These are phyloP conservation scores for Lacerta bilineata DNA, from an alignment of 2,797 vertebrate genomes.

Conservation along the genomic window DNA sequence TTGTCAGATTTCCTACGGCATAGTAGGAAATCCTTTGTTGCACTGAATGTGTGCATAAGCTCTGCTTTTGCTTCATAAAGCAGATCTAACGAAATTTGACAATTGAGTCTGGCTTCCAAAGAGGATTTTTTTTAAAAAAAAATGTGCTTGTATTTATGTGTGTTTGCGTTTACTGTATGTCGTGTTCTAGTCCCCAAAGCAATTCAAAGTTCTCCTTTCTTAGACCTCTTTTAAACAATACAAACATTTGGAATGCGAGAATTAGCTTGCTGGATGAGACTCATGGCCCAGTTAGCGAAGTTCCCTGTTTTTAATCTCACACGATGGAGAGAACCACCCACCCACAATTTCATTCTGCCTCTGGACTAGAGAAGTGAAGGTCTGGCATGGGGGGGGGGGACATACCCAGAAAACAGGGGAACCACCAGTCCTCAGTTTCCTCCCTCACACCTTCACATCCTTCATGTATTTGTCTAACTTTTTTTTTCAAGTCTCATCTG, in stretches of 20 bases:
- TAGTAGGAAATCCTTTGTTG: constrained; percentile 73
- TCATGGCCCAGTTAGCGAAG: neutral
- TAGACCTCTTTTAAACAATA: constrained; percentile 39
- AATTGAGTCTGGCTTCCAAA: constrained; percentile 64
- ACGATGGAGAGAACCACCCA: neutral
- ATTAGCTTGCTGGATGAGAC: neutral
- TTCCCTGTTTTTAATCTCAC: neutral
- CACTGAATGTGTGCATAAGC: constrained; percentile 57
- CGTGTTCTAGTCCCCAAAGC: constrained; percentile 62
- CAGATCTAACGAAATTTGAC: constrained; percentile 71
- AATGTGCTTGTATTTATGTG: constrained; percentile 51
- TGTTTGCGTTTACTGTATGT: constrained; percentile 61
- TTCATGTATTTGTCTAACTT: too few species aligned
- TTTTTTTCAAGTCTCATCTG: too few species aligned
- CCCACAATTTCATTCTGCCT: neutral
- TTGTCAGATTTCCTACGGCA: constrained; percentile 74
- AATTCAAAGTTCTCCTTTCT: constrained; percentile 52
- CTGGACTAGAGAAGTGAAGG: too few species aligned
- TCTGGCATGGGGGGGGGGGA: too few species aligned
- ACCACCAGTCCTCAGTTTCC: too few species aligned
- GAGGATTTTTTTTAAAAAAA: constrained; percentile 51
- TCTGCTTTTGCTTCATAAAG: constrained; percentile 70
- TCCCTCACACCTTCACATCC: too few species aligned
- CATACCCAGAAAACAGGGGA: too few species aligned
- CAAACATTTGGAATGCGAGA: constrained; percentile 1